Base-by-base conservation (phyloP, 2,797 vertebrate genomes). In the Babyrousa celebensis region DNA sequence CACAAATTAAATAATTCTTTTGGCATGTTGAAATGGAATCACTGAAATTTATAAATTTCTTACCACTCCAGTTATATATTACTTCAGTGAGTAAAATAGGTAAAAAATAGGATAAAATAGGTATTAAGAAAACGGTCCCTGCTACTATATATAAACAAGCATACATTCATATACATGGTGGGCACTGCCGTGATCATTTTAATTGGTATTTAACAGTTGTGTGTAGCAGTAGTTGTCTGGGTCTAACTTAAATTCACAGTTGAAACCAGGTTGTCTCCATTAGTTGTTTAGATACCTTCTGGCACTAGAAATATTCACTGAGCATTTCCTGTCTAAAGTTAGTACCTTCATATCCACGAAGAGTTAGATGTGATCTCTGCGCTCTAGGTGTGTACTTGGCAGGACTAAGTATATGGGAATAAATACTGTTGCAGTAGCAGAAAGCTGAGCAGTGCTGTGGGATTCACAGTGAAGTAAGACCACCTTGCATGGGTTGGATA, bases 41-140 rank as follows among this genome's bases (percentile, higher is more conserved):
- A 32, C 27, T 83, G 20, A 94, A 56, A 87, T 60, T 36, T 92
- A 12, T 52, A 91, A 91, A 74, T 93, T 91, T 82, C 65, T 60
- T 90, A 67, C 1, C 4, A 29, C 14, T 75, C 23, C 1, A 79
- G 12, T 60, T 94, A 74, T 84, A 17, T 74, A 83, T 89, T 29
- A 75, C 7, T 12, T 78, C 8, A 32, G n/a, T 83, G 65, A 89
- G 32, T 40, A 85, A 71, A 93, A 72, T 91, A 48, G 29, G 10
- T 29, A 29, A 92, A 79, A 68, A 86, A 5, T 48, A 65, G 17
- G 17, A 58, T 1, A 48, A 36, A 27, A 32, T 14, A 36, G 12
- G 8, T 78, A 56, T 54, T 3, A 18, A 58, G 12, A 36, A 25
- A 6, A 12, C 18, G 86, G 23, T 18, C 14, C 15, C n/a, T 79